Conservation (phyloP, 2,888 invertebrate genomes). For the Ennomos quercinarius region DNA sequence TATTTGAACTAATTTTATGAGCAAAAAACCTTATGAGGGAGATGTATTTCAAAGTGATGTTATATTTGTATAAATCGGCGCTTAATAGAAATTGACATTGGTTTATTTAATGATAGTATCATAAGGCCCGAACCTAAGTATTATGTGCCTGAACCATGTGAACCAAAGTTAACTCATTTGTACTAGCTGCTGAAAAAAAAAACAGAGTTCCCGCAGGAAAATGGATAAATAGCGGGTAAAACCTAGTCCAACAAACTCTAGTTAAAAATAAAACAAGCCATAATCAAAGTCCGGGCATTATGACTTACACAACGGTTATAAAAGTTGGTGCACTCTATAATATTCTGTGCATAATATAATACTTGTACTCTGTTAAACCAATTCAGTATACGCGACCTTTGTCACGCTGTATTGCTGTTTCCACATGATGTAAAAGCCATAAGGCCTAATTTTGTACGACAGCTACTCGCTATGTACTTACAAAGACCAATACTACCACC, state of each 20-base stretch:
- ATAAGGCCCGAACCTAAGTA: constrained; percentile 13
- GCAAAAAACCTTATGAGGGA: not conserved
- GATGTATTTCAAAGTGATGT: constrained; percentile 14
- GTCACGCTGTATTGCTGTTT: constrained; percentile 23
- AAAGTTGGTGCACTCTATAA: constrained; percentile 24
- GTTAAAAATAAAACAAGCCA: no score
- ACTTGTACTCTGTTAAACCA: constrained; percentile 27
- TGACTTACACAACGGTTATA: constrained; percentile 20
- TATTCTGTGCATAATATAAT: constrained; percentile 23
- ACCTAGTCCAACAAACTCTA: no score
- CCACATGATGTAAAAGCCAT: constrained; percentile 20
- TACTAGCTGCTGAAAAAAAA: no score
- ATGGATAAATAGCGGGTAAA: no score
- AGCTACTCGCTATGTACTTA: constrained; percentile 22
- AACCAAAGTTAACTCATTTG: no score
- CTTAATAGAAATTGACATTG: constrained; percentile 28
- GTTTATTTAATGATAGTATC: constrained; percentile 8
- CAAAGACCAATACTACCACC: constrained; percentile 15
- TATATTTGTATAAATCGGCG: constrained; percentile 19
- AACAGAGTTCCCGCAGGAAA: no score
- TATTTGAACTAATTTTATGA: not conserved
- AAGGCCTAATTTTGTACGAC: constrained; percentile 32
- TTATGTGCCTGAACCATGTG: no score
- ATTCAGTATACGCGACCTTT: constrained; percentile 15
- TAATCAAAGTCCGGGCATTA: constrained; percentile 13